Evolutionary conservation across 2,797 vertebrate species (phyloP).

Genomic region (Chlorospingus flavigularis): DNA sequence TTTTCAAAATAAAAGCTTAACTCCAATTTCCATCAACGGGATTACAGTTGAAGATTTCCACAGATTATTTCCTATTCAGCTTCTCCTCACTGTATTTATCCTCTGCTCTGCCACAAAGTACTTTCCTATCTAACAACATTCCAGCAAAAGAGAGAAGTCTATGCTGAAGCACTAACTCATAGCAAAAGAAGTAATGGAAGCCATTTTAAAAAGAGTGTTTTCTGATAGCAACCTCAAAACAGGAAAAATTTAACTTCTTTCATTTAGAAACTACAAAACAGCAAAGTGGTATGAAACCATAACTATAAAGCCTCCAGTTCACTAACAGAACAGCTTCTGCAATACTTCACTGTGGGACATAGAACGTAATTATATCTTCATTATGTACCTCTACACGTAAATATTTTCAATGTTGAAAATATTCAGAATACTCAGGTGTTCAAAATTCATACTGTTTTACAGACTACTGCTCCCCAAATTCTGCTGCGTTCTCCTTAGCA

Average conservation of each 20-base stretch:
- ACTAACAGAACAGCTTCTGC: neutral
- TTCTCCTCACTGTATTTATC: neutral
- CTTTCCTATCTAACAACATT: neutral
- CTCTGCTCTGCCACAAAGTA: neutral
- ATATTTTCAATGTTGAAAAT: neutral
- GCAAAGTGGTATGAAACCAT: neutral
- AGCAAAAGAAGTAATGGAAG: neutral
- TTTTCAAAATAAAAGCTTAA: neutral
- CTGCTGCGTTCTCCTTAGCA: neutral
- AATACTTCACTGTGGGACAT: neutral
- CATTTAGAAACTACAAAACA: neutral
- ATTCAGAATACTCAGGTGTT: neutral
- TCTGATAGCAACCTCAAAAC: neutral
- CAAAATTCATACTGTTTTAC: neutral
- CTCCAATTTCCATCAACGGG: neutral
- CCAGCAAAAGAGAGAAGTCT: neutral
- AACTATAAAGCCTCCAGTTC: rapidly evolving
- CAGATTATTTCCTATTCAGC: neutral
- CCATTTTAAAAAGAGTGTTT: neutral
- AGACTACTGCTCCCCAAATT: neutral
- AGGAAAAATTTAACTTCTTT: neutral
- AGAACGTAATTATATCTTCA: neutral
- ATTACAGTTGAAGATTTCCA: neutral
- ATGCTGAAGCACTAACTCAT: neutral
- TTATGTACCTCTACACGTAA: neutral